phyloP scores from a whole-genome alignment of 2,113 vertebrate species.

The Hippopotamus amphibius region DNA sequence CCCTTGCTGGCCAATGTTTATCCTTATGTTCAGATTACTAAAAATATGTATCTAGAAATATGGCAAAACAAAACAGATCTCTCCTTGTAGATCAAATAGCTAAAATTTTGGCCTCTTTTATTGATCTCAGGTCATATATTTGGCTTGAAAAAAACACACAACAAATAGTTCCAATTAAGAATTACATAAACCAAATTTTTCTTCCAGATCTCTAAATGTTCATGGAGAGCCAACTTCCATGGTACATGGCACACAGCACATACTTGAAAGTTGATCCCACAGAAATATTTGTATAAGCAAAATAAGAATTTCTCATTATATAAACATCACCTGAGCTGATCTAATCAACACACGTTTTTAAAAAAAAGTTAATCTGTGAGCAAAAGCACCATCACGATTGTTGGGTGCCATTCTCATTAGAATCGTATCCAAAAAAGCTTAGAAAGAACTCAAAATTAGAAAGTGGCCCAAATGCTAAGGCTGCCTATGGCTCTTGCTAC shows the following conservation, averaged over 20 bases:
- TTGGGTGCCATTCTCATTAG: background rate
- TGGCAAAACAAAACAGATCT: slow-evolving; percentile 6
- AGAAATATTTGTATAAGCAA: background rate
- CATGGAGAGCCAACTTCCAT: background rate
- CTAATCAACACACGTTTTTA: background rate
- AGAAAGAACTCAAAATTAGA: slow-evolving; percentile 12
- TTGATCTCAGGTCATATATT: slow-evolving; percentile 14
- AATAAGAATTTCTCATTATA: background rate
- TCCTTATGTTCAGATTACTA: background rate
- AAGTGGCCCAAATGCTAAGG: background rate
- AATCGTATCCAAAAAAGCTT: background rate
- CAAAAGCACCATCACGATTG: background rate
- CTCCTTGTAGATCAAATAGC: background rate
- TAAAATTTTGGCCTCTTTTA: slow-evolving; percentile 68
- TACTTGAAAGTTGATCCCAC: background rate
- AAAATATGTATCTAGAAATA: background rate
- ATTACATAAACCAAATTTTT: background rate
- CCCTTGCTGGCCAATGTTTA: background rate
- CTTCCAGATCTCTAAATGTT: background rate
- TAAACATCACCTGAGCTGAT: background rate
- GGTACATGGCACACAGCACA: background rate
- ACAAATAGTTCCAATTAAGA: background rate
- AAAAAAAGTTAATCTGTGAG: background rate
- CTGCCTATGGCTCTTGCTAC: background rate
- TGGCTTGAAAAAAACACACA: slow-evolving; percentile 35